Percentiles rank a stretch among this genome's conserved stretches.
Conservation (phyloP, 2,797 vertebrate species). For the Mormyrops attenuatus region DNA sequence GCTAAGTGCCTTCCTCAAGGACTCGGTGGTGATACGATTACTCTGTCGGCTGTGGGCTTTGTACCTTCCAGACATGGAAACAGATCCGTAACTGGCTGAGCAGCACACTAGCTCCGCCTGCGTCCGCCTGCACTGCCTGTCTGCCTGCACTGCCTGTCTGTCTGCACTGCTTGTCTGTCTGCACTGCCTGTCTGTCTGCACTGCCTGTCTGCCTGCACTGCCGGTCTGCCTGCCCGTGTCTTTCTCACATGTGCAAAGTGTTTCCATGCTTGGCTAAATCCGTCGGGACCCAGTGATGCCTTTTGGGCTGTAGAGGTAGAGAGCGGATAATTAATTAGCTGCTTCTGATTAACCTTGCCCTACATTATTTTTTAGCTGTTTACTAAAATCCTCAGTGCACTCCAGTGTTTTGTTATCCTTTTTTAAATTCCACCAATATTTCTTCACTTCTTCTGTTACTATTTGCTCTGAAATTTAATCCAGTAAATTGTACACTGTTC, state of each 20-base stretch:
- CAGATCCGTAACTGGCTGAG: background rate
- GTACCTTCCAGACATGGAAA: background rate
- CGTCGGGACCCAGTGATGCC: background rate
- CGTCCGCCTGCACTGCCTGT: background rate
- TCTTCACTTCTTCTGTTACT: background rate
- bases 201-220: background rate
- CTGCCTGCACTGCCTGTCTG: no score
- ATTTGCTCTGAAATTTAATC: background rate
- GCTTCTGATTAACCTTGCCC: constrained; percentile 12
- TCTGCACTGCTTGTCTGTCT: no score
- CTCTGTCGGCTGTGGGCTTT: background rate
- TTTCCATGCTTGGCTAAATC: constrained; percentile 3
- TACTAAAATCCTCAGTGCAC: background rate
- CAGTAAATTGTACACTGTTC: background rate
- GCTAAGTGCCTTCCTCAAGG: background rate
- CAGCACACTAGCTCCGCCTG: background rate
- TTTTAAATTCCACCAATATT: background rate
- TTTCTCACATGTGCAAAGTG: background rate
- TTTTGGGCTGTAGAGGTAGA: background rate
- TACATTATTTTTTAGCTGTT: constrained; percentile 3
- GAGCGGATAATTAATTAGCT: background rate
- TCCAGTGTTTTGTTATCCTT: background rate
- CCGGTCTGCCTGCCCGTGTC: background rate
- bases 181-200: no score
- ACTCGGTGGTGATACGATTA: background rate